Conservation (phyloP, 2,888 invertebrate species). For the Deilephila elpenor region DNA sequence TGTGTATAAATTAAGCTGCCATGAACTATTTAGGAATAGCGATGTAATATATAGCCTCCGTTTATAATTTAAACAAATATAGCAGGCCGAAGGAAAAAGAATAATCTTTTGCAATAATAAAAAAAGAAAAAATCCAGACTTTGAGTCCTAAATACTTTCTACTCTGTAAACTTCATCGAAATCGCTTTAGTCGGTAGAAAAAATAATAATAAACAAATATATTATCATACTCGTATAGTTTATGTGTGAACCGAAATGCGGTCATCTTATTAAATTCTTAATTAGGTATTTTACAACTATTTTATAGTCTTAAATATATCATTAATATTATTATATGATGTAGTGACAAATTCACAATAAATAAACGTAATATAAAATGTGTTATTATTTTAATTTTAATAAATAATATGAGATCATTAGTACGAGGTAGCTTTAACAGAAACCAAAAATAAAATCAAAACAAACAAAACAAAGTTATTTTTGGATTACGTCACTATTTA, state of each 20-base stretch:
- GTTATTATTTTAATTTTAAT: not conserved
- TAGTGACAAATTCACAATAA: slow-evolving; percentile 6
- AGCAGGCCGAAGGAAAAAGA: not conserved
- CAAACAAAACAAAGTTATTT: too few relatives aligned
- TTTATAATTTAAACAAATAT: not conserved
- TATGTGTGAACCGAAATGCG: not conserved
- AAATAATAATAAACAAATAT: not conserved
- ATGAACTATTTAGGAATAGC: too few relatives aligned
- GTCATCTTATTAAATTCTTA: not conserved
- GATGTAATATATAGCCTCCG: not conserved
- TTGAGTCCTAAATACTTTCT: not conserved
- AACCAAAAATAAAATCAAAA: not conserved
- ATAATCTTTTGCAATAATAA: not conserved
- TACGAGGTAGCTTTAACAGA: not conserved
- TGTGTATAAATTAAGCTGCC: too few relatives aligned
- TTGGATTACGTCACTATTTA: not conserved
- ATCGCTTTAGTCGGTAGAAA: not conserved
- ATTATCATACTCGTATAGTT: not conserved
- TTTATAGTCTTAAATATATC: slow-evolving; percentile 14
- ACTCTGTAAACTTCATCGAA: not conserved
- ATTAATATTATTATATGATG: not conserved
- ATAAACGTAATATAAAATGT: not conserved
- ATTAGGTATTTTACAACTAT: slow-evolving; percentile 11
- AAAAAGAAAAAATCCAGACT: not conserved
- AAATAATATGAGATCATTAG: not conserved